Conservation (phyloP, 2,113 vertebrate genomes). For the Chloropsis cyanopogon region DNA sequence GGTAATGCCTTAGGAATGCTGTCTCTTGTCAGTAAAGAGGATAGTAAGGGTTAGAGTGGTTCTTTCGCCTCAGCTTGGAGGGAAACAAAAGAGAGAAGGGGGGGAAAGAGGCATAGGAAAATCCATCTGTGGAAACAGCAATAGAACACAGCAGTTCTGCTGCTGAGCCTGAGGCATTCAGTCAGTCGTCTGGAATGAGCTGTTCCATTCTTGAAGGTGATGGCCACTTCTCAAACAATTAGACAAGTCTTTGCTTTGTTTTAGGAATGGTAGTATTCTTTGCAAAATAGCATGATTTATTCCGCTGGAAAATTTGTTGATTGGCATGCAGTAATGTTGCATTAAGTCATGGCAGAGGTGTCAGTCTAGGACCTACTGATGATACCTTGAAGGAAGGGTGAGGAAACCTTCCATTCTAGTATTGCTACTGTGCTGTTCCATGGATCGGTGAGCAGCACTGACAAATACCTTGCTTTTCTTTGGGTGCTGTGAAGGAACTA, state of each 20-base stretch:
- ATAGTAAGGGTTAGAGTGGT: background rate
- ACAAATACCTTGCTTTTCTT: background rate
- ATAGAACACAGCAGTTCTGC: background rate
- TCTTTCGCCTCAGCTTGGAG: background rate
- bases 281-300: background rate
- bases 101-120: background rate
- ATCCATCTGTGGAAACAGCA: background rate
- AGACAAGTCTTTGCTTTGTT: background rate
- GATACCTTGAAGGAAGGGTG: background rate
- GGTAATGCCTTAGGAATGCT: slow-evolving; percentile 56
- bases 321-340: background rate
- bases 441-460: background rate
- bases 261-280: background rate
- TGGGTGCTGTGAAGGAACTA: slow-evolving; percentile 78
- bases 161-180: background rate
- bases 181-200: background rate
- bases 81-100: background rate
- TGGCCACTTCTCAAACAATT: background rate
- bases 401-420: background rate
- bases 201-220: background rate
- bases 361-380: background rate
- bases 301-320: background rate
- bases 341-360: background rate
- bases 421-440: background rate
- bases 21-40: background rate